Conservation (phyloP, 2,888 invertebrate genomes). For the Nudaria mundana region DNA sequence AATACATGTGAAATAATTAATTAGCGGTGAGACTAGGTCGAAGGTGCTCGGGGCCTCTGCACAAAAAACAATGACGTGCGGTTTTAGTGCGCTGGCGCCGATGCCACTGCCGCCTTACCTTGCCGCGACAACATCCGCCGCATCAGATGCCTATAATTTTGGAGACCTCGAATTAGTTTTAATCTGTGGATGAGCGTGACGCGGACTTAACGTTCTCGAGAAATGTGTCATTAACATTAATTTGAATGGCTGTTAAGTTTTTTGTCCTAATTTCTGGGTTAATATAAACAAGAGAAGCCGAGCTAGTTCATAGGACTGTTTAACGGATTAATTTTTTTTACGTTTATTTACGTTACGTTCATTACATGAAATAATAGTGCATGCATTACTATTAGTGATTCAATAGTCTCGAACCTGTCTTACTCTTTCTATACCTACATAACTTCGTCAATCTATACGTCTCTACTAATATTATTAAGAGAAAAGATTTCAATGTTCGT, state of each 20-base stretch:
- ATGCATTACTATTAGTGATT: no score
- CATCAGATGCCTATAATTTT: conserved; percentile 73
- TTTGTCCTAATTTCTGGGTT: conserved; percentile 42
- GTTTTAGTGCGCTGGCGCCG: conserved; percentile 74
- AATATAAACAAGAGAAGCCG: conserved; percentile 41
- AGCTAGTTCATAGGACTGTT: conserved; percentile 13
- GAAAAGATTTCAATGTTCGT: no score
- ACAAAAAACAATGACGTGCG: conserved; percentile 81
- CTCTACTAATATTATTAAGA: no score
- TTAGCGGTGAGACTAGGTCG: conserved; percentile 65
- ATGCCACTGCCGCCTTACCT: conserved; percentile 64
- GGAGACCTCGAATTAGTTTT: conserved; percentile 78
- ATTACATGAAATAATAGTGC: no score
- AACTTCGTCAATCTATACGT: no score
- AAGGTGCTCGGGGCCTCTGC: conserved; percentile 62
- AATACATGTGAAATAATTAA: conserved; percentile 81
- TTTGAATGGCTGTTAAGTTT: conserved; percentile 66
- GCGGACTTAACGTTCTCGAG: conserved; percentile 60
- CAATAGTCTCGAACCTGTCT: no score
- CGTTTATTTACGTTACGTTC: no score
- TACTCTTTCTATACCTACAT: no score
- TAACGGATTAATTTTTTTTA: no score
- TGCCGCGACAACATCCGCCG: conserved; percentile 72
- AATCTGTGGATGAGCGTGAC: conserved; percentile 77
- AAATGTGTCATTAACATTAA: conserved; percentile 78